Base-by-base conservation (phyloP, 2,888 invertebrate genomes). In the Panopea generosa region DNA sequence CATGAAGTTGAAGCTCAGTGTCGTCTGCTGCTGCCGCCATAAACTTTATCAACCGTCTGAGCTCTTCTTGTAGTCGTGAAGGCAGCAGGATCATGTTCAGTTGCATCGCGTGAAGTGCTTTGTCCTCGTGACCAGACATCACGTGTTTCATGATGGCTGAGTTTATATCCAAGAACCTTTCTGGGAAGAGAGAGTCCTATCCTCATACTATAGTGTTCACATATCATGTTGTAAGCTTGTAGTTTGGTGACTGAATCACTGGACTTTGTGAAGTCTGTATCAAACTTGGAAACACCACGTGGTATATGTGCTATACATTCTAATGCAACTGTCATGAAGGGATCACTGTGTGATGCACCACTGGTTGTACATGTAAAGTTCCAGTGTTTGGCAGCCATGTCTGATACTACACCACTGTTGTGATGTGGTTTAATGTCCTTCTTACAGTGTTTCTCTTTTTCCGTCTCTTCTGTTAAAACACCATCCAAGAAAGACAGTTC, bases 401-500 rank as follows among this genome's bases (percentile, higher is more conserved):
- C 86, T 56, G 89, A 86, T 67, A 87, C 87, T 69, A 87, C 80
- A 22, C 65, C 65, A 57, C 70, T 73, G 24, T 60, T 60, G 38
- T 83, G 77, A 50, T 80, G 83, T 26, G 83, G 84, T 65, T 83
- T 84, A 49, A 76, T 78, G 16, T 56, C 57, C 20, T 70, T 59
- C 69, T 85, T 85, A n/a, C 63, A 71, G 55, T 85, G 84, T 18
- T 68, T 69, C 55, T 85, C 85, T 22, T 88, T 87, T 6, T 86
- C 87, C 11, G 77, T 77, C n/a, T n/a, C n/a, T n/a, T n/a, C n/a
- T n/a, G n/a, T n/a, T n/a, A 14, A 91, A 26, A 90, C 79, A 18
- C 89, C 89, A 43, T 92, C 92, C 47, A 92, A 83, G 59, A 91
- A 87, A 9, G 90, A 90, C n/a, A 92, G 77, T 56, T 92, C 91